Evolutionary conservation across 2,113 vertebrate genomes (phyloP).

Genomic region (Myrmophylax atrothorax): DNA sequence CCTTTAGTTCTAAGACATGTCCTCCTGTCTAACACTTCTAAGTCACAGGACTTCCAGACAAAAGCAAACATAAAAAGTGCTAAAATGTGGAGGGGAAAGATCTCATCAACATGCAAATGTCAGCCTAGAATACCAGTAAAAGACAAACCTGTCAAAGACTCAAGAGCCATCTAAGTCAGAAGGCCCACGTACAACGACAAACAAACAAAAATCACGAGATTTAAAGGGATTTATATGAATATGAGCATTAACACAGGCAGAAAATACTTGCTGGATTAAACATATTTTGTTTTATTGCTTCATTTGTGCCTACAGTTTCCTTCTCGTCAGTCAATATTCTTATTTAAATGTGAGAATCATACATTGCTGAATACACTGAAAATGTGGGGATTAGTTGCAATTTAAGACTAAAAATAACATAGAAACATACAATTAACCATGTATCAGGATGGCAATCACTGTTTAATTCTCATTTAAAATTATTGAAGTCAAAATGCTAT

Average conservation of each 20-base stretch:
- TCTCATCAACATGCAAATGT: not conserved
- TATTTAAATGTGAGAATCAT: not conserved
- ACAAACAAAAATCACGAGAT: fast-evolving
- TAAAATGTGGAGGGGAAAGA: not conserved
- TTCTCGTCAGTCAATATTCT: not conserved
- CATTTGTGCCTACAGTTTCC: not conserved
- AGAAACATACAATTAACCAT: not conserved
- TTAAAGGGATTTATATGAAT: not conserved
- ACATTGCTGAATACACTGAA: not conserved
- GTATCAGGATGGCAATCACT: not conserved
- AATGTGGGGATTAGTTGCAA: fast-evolving
- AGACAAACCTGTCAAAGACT: fast-evolving
- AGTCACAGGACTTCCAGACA: not conserved
- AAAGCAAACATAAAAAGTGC: not conserved
- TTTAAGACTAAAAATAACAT: not conserved
- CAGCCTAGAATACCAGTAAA: not conserved
- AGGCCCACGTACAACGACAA: not conserved
- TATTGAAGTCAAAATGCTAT: not conserved
- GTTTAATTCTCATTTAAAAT: not conserved
- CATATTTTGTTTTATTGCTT: not conserved
- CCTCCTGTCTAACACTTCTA: not conserved
- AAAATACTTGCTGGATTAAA: not conserved
- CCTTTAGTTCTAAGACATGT: not conserved
- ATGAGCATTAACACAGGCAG: fast-evolving
- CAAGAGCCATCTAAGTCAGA: not conserved